Conservation (phyloP, 2,888 invertebrate species). For the Corbicula japonica region DNA sequence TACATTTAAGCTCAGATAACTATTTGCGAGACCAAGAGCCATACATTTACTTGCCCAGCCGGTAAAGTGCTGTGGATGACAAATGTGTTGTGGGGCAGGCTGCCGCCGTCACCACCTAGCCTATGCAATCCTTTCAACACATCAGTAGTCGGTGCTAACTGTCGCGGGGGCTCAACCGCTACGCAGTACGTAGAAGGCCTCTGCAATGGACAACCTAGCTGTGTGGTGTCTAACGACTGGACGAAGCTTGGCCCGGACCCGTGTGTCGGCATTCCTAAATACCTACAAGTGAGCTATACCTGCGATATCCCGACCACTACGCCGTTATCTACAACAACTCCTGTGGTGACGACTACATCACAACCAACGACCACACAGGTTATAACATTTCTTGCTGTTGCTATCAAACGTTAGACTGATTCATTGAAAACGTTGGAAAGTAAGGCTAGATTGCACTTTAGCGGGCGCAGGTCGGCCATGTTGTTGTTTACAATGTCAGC, state of each 20-base stretch:
- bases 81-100: constrained; percentile 58
- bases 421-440: no score
- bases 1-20: constrained; percentile 59
- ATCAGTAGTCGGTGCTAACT: constrained; percentile 41
- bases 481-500: no score
- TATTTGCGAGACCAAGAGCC: constrained; percentile 66
- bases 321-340: constrained; percentile 41
- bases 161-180: constrained; percentile 41
- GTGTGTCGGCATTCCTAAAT: constrained; percentile 66
- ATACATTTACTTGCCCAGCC: constrained; percentile 51
- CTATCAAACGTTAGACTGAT: no score
- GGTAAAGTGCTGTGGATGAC: constrained; percentile 50
- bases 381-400: constrained; percentile 40
- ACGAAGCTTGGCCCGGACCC: constrained; percentile 64
- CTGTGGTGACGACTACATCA: not conserved
- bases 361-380: constrained; percentile 32
- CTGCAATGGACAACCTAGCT: constrained; percentile 46
- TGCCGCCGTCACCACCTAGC: constrained; percentile 45
- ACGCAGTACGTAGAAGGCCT: constrained; percentile 40
- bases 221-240: constrained; percentile 60
- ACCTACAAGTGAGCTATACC: constrained; percentile 67
- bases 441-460: no score
- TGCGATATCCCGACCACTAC: constrained; percentile 55
- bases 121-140: constrained; percentile 62
- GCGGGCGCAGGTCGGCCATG: no score